phyloP scores from a whole-genome alignment of 2,888 invertebrate species.

The Brenthis hecate region DNA sequence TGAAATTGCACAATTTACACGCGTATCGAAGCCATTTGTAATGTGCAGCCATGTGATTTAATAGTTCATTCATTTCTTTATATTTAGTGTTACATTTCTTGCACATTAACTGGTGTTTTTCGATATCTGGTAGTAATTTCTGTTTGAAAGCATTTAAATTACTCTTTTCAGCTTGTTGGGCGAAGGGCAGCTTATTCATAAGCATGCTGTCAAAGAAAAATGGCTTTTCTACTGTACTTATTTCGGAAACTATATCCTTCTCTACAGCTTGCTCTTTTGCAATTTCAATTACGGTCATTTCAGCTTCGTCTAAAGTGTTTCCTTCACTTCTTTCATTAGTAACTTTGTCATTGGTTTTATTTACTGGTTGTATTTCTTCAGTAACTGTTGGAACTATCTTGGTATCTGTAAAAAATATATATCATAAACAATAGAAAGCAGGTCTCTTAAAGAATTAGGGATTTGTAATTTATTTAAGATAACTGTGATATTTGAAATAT shows the following conservation, averaged over 20 bases:
- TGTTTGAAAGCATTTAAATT: constrained; percentile 67
- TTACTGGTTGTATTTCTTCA: constrained; percentile 23
- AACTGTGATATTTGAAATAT: too few species aligned
- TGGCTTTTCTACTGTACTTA: constrained; percentile 27
- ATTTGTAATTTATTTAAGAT: too few species aligned
- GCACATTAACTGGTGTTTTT: constrained; percentile 71
- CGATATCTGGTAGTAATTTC: constrained; percentile 66
- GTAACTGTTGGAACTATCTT: constrained; percentile 11
- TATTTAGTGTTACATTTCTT: constrained; percentile 78
- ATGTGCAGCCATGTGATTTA: constrained; percentile 85
- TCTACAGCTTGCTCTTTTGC: constrained; percentile 24
- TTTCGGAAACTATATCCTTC: constrained; percentile 28
- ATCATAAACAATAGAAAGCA: constrained; percentile 12
- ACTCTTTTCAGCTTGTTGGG: constrained; percentile 65
- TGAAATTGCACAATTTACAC: constrained; percentile 88
- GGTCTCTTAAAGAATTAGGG: too few species aligned
- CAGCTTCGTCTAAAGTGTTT: constrained; percentile 30
- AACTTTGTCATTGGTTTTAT: constrained; percentile 15
- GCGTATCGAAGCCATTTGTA: constrained; percentile 88
- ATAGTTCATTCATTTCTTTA: constrained; percentile 74
- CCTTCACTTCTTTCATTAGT: constrained; percentile 13
- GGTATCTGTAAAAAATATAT: constrained; percentile 29
- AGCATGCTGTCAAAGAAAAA: constrained; percentile 41
- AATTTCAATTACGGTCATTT: constrained; percentile 32
- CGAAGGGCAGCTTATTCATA: constrained; percentile 57